Conservation (phyloP, 2,888 invertebrate genomes). For the Smittia aterrima region DNA sequence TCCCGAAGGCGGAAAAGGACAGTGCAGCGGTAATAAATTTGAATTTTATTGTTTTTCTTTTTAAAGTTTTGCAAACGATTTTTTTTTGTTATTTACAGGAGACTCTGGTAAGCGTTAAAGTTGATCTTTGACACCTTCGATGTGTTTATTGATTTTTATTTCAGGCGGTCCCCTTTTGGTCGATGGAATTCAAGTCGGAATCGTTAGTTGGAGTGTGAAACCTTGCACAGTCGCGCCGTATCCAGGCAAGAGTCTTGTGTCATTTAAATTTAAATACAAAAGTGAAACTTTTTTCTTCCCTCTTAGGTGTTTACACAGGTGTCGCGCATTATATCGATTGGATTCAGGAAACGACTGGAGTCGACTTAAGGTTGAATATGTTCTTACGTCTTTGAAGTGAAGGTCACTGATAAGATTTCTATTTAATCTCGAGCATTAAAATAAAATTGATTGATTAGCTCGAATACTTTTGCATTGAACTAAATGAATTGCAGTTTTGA, state of each 20-base stretch:
- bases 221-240: constrained; percentile 19
- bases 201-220: constrained; percentile 17
- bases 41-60: background rate
- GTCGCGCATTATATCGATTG: constrained; percentile 23
- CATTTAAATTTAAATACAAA: no score
- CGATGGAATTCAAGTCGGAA: constrained; percentile 23
- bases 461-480: background rate
- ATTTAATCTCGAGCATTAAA: background rate
- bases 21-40: constrained; percentile 47
- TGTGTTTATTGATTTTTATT: background rate
- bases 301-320: constrained; percentile 9
- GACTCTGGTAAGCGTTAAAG: constrained; percentile 44
- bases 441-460: background rate
- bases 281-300: no score
- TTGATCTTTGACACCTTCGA: no score
- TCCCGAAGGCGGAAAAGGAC: constrained; percentile 47
- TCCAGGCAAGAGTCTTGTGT: background rate
- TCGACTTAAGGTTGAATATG: background rate
- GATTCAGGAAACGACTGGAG: constrained; percentile 27
- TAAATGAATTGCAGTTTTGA: background rate
- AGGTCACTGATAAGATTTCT: background rate
- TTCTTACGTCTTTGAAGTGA: background rate
- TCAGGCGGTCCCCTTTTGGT: constrained; percentile 14
- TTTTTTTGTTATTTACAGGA: background rate
- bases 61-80: background rate